Percentiles rank a stretch among this genome's conserved stretches.
Conservation (phyloP, 2,797 vertebrate genomes). For the Chromobotia macracanthus region DNA sequence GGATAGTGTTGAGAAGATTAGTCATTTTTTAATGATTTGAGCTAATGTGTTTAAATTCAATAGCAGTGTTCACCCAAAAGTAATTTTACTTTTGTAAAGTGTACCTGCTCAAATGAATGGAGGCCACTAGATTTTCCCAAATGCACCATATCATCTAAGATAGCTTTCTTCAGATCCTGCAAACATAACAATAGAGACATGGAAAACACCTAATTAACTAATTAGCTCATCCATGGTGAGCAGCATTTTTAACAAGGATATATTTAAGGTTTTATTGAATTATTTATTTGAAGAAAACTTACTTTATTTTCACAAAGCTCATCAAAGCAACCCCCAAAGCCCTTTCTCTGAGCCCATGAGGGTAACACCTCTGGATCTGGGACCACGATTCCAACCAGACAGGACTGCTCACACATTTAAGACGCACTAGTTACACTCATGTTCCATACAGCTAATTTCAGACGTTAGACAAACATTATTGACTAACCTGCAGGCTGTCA, state of each 20-base stretch:
- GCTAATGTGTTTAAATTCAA: background rate
- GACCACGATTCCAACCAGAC: conserved; percentile 93
- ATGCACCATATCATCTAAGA: conserved; percentile 92
- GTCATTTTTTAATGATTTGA: background rate
- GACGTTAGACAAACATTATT: background rate
- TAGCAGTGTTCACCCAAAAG: background rate
- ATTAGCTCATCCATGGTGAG: background rate
- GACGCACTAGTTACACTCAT: background rate
- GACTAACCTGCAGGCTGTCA: conserved; percentile 91
- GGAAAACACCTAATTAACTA: background rate
- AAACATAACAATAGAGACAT: conserved; percentile 46
- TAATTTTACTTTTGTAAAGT: background rate
- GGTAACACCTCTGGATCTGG: conserved; percentile 93
- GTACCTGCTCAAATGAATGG: conserved; percentile 97
- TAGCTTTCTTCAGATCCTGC: conserved; percentile 88
- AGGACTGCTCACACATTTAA: conserved; percentile 78
- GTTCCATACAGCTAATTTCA: background rate
- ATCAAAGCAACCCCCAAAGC: conserved; percentile 83
- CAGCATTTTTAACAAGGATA: background rate
- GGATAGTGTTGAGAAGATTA: background rate
- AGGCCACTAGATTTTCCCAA: conserved; percentile 93
- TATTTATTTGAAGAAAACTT: conserved; percentile 45
- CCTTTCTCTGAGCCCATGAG: conserved; percentile 91
- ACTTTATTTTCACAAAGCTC: conserved; percentile 91
- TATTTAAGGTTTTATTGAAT: background rate